A percentile compares a stretch with the other conserved stretches of the same genome.
These are phyloP conservation scores for Nysson spinosus DNA, from an alignment of 2,888 invertebrate species.

Conservation along the genomic window DNA sequence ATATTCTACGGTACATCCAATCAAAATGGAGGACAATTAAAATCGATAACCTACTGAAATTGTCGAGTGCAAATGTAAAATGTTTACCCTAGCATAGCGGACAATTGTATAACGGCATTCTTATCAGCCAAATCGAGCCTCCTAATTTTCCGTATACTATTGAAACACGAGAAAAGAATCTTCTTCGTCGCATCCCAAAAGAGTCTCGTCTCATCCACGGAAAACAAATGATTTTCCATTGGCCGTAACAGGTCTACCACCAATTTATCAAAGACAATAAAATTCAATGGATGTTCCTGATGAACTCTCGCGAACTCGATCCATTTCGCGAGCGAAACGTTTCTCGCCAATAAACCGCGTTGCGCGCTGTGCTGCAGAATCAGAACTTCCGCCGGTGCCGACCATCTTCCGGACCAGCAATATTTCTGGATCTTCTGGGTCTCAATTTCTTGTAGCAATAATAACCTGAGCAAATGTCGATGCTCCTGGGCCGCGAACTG, in stretches of 20 bases:
- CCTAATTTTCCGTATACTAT: conserved; percentile 86
- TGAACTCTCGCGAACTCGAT: conserved; percentile 87
- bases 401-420: conserved; percentile 93
- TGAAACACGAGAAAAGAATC: conserved; percentile 87
- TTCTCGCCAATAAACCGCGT: conserved; percentile 87
- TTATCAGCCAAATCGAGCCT: conserved; percentile 86
- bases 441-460: conserved; percentile 89
- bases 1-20: conserved; percentile 82
- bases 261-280: conserved; percentile 86
- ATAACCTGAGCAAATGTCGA: conserved; percentile 86
- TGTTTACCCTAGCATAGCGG: conserved; percentile 82
- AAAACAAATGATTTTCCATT: conserved; percentile 81
- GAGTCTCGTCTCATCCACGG: conserved; percentile 82
- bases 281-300: conserved; percentile 90
- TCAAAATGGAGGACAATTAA: not conserved
- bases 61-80: not conserved
- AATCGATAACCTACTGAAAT: not conserved
- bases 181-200: conserved; percentile 91
- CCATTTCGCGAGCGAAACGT: conserved; percentile 87
- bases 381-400: conserved; percentile 88
- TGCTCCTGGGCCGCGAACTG: conserved; percentile 92
- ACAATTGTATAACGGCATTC: conserved; percentile 83
- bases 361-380: conserved; percentile 96
- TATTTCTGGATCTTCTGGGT: conserved; percentile 83
- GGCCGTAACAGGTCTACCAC: conserved; percentile 85